These are phyloP conservation scores for Stictonetta naevosa DNA, from an alignment of 2,113 vertebrate species.

Conservation along the genomic window DNA sequence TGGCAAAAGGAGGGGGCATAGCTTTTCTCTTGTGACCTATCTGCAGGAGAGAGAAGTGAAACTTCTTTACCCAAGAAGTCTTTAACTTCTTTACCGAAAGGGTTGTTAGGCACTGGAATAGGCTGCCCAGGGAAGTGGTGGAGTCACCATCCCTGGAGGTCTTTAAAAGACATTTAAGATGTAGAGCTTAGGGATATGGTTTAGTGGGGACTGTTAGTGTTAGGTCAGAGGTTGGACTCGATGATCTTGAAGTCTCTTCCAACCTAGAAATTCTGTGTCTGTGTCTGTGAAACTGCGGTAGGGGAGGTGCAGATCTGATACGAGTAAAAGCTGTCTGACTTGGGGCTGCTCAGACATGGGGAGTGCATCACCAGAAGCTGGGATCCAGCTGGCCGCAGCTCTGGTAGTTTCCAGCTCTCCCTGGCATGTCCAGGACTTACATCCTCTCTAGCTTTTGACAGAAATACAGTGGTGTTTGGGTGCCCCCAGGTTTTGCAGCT, in stretches of 20 bases:
- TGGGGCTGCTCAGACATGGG: background rate
- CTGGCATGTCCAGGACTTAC: accelerated
- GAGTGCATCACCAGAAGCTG: background rate
- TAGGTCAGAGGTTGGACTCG: no score
- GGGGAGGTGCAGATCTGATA: background rate
- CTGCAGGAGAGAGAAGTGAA: background rate
- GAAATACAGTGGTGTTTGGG: background rate
- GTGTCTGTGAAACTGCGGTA: background rate
- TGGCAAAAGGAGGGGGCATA: background rate
- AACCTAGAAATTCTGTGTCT: no score
- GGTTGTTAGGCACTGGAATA: no score
- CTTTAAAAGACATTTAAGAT: no score
- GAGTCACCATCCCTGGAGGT: no score
- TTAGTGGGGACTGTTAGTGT: no score
- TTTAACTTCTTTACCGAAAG: no score
- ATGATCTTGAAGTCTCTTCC: no score
- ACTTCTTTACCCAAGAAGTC: no score
- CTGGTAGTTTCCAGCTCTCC: background rate
- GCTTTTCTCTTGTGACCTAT: background rate
- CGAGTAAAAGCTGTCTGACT: accelerated
- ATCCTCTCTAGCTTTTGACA: background rate
- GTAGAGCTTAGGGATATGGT: no score
- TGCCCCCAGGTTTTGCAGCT: background rate
- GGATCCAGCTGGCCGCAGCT: background rate
- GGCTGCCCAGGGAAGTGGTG: no score